Base-by-base conservation (phyloP, 1,140 invertebrate species). In the Hermetia illucens region DNA sequence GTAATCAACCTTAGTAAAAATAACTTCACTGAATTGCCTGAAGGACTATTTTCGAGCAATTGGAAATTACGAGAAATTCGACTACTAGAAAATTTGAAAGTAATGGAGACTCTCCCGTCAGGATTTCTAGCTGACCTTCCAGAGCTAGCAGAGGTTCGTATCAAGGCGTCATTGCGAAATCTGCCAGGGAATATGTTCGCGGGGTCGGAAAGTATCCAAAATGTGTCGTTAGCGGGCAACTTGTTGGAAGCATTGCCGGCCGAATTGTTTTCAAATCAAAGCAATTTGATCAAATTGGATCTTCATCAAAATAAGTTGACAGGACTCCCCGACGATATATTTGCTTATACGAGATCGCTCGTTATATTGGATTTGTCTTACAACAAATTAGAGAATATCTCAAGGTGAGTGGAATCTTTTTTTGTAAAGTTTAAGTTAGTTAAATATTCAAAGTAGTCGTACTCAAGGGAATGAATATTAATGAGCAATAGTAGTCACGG, bases 1-100 rank as follows among this genome's bases (percentile, higher is more conserved):
- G 62, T 64, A 40, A 49, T 78, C n/a, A 71, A 70, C 46, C 55
- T 79, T 30, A 69, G 63, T 40, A 61, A 55, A 9, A 79, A 79
- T 50, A 67, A 66, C 40, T 72, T 79, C 44, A 64, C 60, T 2
- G 53, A 61, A 10, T 45, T 79, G 36, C 77, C 77, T 9, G 61
- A 63, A 40, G 64, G 64, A 42, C 48, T 79, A 21, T 75, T 80
- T 42, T 48, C 49, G 34, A 60, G 63, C 36, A 74, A 72, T 41
- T 49, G 50, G 13, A 59, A 64, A 41, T 55, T 75, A 34, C 59
- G 66, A 44, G 61, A 53, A 30, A 57, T 76, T 25, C 67, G 69
- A 41, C 58, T 76, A 36, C 55, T 62, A 3, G 63, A 68, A 38
- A 76, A 75, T 49, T 64, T 65, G 35, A 61, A 63, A 15, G 59